Evolutionary conservation across 2,888 invertebrate genomes (phyloP).

Genomic region (Didymodactylos carnosus): DNA sequence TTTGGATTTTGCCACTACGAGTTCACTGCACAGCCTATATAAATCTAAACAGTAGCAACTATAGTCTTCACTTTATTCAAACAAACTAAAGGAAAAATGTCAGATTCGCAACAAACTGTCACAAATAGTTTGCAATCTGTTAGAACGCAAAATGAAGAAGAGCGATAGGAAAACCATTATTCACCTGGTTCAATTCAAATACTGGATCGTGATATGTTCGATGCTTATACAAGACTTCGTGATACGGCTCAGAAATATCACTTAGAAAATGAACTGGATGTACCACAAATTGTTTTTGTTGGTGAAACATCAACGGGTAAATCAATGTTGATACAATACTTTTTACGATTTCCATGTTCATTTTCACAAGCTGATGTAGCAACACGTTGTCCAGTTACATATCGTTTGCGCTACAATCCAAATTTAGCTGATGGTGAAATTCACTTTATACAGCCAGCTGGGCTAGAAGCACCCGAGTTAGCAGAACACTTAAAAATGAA

Average conservation of each 20-base stretch:
- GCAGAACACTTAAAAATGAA: background rate
- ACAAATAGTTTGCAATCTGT: too few relatives aligned
- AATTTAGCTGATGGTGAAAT: background rate
- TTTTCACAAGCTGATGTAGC: background rate
- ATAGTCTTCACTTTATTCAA: too few relatives aligned
- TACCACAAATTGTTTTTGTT: background rate
- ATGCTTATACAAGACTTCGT: background rate
- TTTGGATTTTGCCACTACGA: too few relatives aligned
- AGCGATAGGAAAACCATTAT: too few relatives aligned
- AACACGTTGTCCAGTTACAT: background rate
- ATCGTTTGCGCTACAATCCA: background rate
- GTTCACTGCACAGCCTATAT: too few relatives aligned
- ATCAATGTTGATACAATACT: background rate
- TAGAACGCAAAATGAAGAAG: too few relatives aligned
- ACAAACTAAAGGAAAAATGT: too few relatives aligned
- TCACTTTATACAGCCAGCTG: background rate
- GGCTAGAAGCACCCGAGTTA: background rate
- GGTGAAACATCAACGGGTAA: background rate
- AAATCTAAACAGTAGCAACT: too few relatives aligned
- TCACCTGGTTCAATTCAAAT: too few relatives aligned
- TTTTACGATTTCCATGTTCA: background rate
- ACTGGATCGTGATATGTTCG: background rate
- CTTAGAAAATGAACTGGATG: background rate
- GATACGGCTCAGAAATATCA: background rate
- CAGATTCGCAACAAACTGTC: too few relatives aligned